Conservation (phyloP, 2,797 vertebrate genomes). For the Mus minutoides region DNA sequence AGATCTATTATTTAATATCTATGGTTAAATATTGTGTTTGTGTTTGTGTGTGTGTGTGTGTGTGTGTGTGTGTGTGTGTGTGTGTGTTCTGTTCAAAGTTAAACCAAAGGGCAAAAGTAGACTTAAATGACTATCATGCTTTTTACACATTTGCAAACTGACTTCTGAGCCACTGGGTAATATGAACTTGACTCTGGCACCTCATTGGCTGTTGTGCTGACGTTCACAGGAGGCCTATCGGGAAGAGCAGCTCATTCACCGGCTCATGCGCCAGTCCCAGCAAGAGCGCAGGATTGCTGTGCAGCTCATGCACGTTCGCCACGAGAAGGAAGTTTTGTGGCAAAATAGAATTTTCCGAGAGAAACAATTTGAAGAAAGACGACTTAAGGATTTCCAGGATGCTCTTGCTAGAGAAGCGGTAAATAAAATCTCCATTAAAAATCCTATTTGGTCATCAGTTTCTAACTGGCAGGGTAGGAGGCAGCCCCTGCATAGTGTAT, state of each 20-base stretch:
- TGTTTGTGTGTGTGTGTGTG: neutral
- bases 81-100: neutral
- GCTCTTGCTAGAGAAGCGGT: conserved; percentile 94
- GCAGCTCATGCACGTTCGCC: conserved; percentile 93
- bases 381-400: conserved; percentile 92
- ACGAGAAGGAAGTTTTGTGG: conserved; percentile 93
- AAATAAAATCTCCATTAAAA: conserved; percentile 74
- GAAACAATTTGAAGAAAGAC: conserved; percentile 92
- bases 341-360: conserved; percentile 94
- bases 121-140: neutral
- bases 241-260: conserved; percentile 93
- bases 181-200: too few relatives aligned
- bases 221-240: conserved; percentile 88
- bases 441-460: neutral
- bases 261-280: conserved; percentile 93
- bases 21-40: neutral
- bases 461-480: neutral
- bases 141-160: neutral
- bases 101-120: neutral
- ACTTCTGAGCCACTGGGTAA: neutral
- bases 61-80: neutral
- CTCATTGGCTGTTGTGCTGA: neutral
- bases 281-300: conserved; percentile 92
- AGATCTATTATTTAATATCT: neutral
- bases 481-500: accelerated